Percentiles rank a stretch among this genome's conserved stretches.
Evolutionary conservation across 2,113 vertebrate genomes (phyloP).

Genomic region (Platichthys flesus): DNA sequence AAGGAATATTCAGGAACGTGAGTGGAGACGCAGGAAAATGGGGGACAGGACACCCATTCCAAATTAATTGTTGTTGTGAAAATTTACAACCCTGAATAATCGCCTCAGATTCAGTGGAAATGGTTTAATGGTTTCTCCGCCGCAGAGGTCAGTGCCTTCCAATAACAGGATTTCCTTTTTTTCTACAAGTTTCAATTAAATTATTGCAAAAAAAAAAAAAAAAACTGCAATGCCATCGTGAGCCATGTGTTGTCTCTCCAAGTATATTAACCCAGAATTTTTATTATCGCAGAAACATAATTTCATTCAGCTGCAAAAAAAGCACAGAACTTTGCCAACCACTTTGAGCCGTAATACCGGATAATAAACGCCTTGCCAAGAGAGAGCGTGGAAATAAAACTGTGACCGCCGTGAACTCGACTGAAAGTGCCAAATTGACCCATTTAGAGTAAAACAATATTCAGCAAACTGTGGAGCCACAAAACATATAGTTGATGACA

Average conservation of each 20-base stretch:
- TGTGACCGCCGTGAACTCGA: background rate
- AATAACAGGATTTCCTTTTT: background rate
- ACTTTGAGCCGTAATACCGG: slow-evolving; percentile 11
- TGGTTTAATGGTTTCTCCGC: slow-evolving; percentile 1
- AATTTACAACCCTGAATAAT: background rate
- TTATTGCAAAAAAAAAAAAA: background rate
- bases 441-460: slow-evolving; percentile 18
- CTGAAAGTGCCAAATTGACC: slow-evolving; percentile 12
- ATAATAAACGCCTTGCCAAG: slow-evolving; percentile 18
- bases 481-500: slow-evolving; percentile 7
- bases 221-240: background rate
- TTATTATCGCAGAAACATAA: background rate
- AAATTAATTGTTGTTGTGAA: slow-evolving; percentile 13
- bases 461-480: slow-evolving; percentile 19
- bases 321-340: slow-evolving; percentile 12
- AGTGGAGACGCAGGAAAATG: background rate
- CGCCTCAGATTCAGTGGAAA: background rate
- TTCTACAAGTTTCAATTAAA: slow-evolving; percentile 2
- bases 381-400: slow-evolving; percentile 5
- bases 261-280: slow-evolving; percentile 17
- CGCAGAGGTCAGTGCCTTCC: slow-evolving; percentile 11
- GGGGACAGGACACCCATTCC: background rate
- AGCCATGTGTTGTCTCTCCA: background rate
- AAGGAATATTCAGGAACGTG: background rate
- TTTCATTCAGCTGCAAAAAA: slow-evolving; percentile 13